Conservation (phyloP, 37 sponge, comb jelly and placozoan genomes). For the Theonella swinhoei region DNA sequence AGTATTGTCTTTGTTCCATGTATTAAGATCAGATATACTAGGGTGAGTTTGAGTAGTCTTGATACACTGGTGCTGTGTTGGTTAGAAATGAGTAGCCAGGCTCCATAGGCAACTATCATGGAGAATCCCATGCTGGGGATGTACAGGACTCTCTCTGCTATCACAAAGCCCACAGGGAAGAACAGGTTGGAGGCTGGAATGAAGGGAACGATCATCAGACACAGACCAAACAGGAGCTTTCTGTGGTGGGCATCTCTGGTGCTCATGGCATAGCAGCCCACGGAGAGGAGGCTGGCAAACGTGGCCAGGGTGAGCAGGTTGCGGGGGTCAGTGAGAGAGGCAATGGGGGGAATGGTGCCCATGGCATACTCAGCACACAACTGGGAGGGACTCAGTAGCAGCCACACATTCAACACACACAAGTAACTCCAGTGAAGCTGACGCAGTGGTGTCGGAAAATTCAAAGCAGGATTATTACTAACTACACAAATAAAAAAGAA, state of each 20-base stretch:
- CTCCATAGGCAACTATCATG: neutral
- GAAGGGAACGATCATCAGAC: slow-evolving; percentile 78
- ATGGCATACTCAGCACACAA: slow-evolving; percentile 87
- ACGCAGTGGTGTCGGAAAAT: slow-evolving; percentile 52
- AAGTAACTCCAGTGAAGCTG: slow-evolving; percentile 82
- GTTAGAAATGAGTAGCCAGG: neutral
- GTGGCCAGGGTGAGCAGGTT: slow-evolving; percentile 60
- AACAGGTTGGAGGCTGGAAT: slow-evolving; percentile 89
- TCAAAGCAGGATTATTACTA: slow-evolving; percentile 79
- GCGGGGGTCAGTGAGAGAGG: slow-evolving; percentile 56
- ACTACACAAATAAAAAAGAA: neutral
- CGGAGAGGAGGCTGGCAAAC: slow-evolving; percentile 46
- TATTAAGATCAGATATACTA: slow-evolving; percentile 25
- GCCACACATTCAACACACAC: slow-evolving; percentile 61
- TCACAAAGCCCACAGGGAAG: slow-evolving; percentile 89
- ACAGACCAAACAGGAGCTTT: slow-evolving; percentile 47
- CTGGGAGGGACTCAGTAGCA: slow-evolving; percentile 64
- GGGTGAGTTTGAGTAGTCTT: neutral
- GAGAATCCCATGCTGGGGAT: slow-evolving; percentile 64
- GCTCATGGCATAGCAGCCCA: neutral
- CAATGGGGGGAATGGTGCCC: slow-evolving; percentile 76
- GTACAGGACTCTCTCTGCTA: slow-evolving; percentile 84
- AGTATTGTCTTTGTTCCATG: slow-evolving; percentile 50
- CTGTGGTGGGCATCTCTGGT: neutral
- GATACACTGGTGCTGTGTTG: neutral